Percentiles rank a stretch among this genome's conserved stretches.
These are phyloP conservation scores for Rutpela maculata DNA, from an alignment of 2,888 invertebrate species.

Conservation along the genomic window DNA sequence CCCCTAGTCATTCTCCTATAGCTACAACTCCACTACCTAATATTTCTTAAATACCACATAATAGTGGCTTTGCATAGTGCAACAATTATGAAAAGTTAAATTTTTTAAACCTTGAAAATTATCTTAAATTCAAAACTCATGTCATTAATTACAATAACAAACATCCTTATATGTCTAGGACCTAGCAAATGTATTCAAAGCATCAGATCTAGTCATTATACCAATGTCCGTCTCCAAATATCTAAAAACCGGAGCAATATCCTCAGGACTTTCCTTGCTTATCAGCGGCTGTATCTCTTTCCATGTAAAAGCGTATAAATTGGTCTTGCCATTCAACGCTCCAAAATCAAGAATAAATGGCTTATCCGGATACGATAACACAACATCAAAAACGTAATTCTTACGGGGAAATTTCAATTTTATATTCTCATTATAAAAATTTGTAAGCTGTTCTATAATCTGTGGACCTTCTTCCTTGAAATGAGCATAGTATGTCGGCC, in stretches of 20 bases:
- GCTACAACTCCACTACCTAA: too few relatives aligned
- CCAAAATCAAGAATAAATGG: constrained; percentile 69
- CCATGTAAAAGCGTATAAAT: constrained; percentile 71
- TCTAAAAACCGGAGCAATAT: constrained; percentile 69
- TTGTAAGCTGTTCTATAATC: constrained; percentile 65
- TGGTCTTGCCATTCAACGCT: constrained; percentile 67
- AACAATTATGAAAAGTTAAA: too few relatives aligned
- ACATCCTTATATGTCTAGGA: constrained; percentile 10
- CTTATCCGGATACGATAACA: constrained; percentile 66
- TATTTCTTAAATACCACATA: too few relatives aligned
- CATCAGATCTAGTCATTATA: constrained; percentile 66
- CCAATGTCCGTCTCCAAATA: constrained; percentile 70
- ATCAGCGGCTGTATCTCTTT: constrained; percentile 69
- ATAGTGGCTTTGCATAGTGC: too few relatives aligned
- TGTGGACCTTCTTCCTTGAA: constrained; percentile 68
- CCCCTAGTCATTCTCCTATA: too few relatives aligned
- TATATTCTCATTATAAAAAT: constrained; percentile 66
- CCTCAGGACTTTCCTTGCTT: constrained; percentile 64
- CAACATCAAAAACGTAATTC: constrained; percentile 68
- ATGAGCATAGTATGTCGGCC: constrained; percentile 71
- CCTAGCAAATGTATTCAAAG: constrained; percentile 56
- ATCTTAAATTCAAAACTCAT: neutral
- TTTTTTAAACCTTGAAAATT: too few relatives aligned
- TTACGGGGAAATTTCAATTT: constrained; percentile 63
- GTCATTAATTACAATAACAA: neutral